A percentile compares a stretch with the other conserved stretches of the same genome.
Conservation (phyloP, 2,888 invertebrate genomes). For the Ferdinandea cuprea region DNA sequence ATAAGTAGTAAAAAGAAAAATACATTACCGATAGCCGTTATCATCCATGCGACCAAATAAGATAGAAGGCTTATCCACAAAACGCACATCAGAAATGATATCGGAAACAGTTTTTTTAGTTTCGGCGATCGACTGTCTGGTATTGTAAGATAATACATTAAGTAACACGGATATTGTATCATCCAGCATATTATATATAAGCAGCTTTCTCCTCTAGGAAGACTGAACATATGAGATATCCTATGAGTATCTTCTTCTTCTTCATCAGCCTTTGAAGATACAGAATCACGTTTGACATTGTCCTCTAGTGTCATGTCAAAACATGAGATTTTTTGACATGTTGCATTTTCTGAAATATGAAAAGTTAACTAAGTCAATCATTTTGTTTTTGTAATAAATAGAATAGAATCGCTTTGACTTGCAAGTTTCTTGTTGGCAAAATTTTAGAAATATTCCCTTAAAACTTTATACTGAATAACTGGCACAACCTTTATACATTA, state of each 20-base stretch:
- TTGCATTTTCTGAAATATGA: conserved; percentile 14
- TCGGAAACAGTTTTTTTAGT: conserved; percentile 84
- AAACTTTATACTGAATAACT: too few species aligned
- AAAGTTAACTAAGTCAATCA: not conserved
- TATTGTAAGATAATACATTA: conserved; percentile 88
- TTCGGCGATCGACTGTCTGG: conserved; percentile 89
- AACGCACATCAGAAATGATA: conserved; percentile 88
- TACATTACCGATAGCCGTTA: conserved; percentile 88
- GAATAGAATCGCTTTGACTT: too few species aligned
- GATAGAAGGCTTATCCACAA: conserved; percentile 91
- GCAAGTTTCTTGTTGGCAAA: too few species aligned
- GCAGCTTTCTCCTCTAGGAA: conserved; percentile 84
- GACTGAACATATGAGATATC: not conserved
- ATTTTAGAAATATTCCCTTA: too few species aligned
- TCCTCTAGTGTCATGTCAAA: conserved; percentile 35
- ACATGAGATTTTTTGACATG: conserved; percentile 36
- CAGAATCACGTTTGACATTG: conserved; percentile 18
- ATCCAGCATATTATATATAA: conserved; percentile 85
- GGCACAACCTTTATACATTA: too few species aligned
- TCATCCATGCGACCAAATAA: conserved; percentile 94
- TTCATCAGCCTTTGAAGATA: conserved; percentile 20
- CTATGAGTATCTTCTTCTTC: not conserved
- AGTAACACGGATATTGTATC: conserved; percentile 89
- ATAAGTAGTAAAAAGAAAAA: not conserved
- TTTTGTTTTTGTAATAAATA: too few species aligned